These are phyloP conservation scores for Psilopogon haemacephalus DNA, from an alignment of 2,113 vertebrate species.

Conservation along the genomic window DNA sequence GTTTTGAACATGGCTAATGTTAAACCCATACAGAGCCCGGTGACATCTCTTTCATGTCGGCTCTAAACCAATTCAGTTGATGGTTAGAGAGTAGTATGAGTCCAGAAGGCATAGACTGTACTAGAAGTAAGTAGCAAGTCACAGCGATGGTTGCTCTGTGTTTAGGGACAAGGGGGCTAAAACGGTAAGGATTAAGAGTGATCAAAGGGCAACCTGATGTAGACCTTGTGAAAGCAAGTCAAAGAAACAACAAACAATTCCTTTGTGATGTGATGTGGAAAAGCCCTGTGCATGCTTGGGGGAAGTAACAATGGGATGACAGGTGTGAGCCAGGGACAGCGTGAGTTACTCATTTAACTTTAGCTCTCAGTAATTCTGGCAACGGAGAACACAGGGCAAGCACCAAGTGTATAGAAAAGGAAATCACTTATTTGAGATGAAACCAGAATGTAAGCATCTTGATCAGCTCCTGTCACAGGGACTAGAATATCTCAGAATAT, in stretches of 20 bases:
- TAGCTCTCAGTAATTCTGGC: not conserved
- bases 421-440: not conserved
- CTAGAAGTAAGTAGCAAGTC: not conserved
- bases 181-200: not conserved
- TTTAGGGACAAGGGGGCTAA: not conserved
- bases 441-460: not conserved
- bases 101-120: not conserved
- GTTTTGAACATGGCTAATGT: not conserved
- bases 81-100: not conserved
- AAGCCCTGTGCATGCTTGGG: not conserved
- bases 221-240: not conserved
- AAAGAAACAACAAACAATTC: not conserved
- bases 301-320: not conserved
- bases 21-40: not conserved
- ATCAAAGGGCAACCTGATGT: not conserved
- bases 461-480: slow-evolving; percentile 19
- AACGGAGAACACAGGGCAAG: not conserved
- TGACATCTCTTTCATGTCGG: not conserved
- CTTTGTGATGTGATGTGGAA: not conserved
- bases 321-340: not conserved
- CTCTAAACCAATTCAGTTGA: not conserved
- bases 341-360: not conserved
- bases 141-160: not conserved
- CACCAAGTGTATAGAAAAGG: not conserved
- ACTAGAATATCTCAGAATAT: slow-evolving; percentile 57